Base-by-base conservation (phyloP, 2,888 invertebrate genomes). In the Calameuta pallipes region DNA sequence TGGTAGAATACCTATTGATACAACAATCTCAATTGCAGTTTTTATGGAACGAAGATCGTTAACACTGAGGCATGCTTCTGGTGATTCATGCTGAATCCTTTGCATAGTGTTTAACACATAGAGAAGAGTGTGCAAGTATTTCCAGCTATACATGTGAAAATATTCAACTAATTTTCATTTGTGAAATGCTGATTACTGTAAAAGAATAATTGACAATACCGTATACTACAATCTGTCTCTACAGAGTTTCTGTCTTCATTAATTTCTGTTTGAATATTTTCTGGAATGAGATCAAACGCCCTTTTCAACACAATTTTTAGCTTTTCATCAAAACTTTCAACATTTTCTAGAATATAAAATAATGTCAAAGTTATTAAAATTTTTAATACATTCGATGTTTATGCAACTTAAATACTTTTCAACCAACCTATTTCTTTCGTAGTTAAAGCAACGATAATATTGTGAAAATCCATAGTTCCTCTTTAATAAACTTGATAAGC, bases 1-100 rank as follows among this genome's bases (percentile, higher is more conserved):
- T 23, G 94, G 94, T 80, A 94, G 92, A 79, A 96, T 92, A 74
- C 96, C 96, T 80, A 96, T 91, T 69, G 93, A 94, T 35, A 94
- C 92, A 73, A 95, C 88, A 81, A 95, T 92, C 90, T 95, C 94
- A 82, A 95, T 92, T 83, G 94, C 93, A 73, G 93, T 92, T 86
- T 94, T 93, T 9, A 96, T 86, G n/a, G 92, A 90, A 90, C 94
- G 95, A 85, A 94, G 94, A 88, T 96, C 94, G 84, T 93, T 94
- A 0, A 96, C 94, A 90, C 95, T 96, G 73, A 96, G 92, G 87
- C 84, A 80, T 33, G 84, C 85, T 69, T 87, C 82, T 11, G 84
- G 80, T 23, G 82, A 77, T n/a, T 80, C 69, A 11, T 81, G 74
- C 77, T 83, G 81, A 37, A 74, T 77, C n/a, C 76, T 76, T 74